Percentiles rank a stretch among this genome's conserved stretches.
These are phyloP conservation scores for Syrista parreyssii DNA, from an alignment of 2,888 invertebrate genomes.

Conservation along the genomic window DNA sequence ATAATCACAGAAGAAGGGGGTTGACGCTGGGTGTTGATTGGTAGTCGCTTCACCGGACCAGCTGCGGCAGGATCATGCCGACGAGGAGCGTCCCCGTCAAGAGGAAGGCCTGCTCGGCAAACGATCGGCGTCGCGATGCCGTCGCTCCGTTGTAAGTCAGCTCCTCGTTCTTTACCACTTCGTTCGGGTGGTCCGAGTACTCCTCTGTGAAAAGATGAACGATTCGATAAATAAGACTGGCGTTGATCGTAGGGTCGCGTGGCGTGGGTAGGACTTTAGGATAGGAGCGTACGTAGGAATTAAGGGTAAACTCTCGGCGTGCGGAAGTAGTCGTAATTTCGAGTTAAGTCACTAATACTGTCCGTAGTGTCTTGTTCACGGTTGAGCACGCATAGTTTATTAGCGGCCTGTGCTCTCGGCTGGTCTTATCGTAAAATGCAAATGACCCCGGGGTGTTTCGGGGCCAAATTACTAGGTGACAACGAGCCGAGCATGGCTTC, in stretches of 20 bases:
- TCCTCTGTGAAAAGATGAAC: slow-evolving; percentile 73
- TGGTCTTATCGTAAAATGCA: slow-evolving; percentile 39
- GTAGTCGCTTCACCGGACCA: slow-evolving; percentile 62
- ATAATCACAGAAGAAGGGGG: slow-evolving; percentile 66
- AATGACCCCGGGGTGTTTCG: slow-evolving; percentile 37
- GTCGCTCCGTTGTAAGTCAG: slow-evolving; percentile 77
- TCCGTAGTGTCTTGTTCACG: not conserved
- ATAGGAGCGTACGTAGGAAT: not conserved
- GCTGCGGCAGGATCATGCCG: slow-evolving; percentile 51
- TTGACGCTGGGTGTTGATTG: slow-evolving; percentile 43
- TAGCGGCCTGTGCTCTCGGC: slow-evolving; percentile 9
- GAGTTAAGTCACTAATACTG: not conserved
- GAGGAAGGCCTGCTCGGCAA: slow-evolving; percentile 34
- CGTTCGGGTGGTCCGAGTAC: slow-evolving; percentile 89
- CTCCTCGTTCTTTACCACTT: slow-evolving; percentile 93
- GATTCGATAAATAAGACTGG: not conserved
- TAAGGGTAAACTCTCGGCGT: not conserved
- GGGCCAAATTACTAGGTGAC: slow-evolving; percentile 46
- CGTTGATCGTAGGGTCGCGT: not conserved
- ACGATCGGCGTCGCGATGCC: slow-evolving; percentile 35
- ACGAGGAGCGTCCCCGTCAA: slow-evolving; percentile 52
- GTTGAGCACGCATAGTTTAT: slow-evolving; percentile 16
- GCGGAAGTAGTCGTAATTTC: slow-evolving; percentile 5
- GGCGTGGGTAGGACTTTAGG: not conserved
- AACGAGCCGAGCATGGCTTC: slow-evolving; percentile 20